These are phyloP conservation scores for Xenops minutus DNA, from an alignment of 2,797 vertebrate genomes.

Conservation along the genomic window DNA sequence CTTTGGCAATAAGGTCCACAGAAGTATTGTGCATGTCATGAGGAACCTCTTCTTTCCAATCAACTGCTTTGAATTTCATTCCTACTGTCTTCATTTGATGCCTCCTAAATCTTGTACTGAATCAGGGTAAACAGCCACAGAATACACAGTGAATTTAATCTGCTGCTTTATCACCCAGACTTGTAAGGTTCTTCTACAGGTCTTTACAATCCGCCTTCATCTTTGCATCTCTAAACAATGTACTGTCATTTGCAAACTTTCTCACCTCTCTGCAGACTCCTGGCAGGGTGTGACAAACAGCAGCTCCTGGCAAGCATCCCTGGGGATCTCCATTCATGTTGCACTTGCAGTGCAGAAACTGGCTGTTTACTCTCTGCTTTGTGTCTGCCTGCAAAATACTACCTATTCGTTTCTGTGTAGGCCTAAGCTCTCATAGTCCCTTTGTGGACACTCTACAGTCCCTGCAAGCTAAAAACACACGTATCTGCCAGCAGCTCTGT, in stretches of 20 bases:
- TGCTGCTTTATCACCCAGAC: not conserved
- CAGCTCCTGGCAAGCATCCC: not conserved
- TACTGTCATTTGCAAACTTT: not conserved
- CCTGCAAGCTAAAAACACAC: not conserved
- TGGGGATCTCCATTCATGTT: not conserved
- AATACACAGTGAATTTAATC: not conserved
- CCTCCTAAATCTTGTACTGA: not conserved
- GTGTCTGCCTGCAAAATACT: not conserved
- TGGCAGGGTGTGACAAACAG: not conserved
- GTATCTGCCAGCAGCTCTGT: not conserved
- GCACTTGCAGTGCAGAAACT: not conserved
- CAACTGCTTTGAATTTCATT: not conserved
- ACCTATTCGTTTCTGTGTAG: not conserved
- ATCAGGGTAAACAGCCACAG: not conserved
- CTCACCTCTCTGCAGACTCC: not conserved
- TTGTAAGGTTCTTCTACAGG: not conserved
- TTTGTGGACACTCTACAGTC: not conserved
- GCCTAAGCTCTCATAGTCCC: not conserved
- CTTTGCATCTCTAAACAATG: not conserved
- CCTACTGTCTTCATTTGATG: not conserved
- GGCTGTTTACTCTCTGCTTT: not conserved
- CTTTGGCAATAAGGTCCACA: not conserved
- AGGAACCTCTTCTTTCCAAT: not conserved
- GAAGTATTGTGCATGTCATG: not conserved
- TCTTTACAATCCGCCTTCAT: not conserved